Percentiles rank a stretch among this genome's conserved stretches.
Conservation (phyloP, 2,113 vertebrate species). For the Grammomys dolichurus region DNA sequence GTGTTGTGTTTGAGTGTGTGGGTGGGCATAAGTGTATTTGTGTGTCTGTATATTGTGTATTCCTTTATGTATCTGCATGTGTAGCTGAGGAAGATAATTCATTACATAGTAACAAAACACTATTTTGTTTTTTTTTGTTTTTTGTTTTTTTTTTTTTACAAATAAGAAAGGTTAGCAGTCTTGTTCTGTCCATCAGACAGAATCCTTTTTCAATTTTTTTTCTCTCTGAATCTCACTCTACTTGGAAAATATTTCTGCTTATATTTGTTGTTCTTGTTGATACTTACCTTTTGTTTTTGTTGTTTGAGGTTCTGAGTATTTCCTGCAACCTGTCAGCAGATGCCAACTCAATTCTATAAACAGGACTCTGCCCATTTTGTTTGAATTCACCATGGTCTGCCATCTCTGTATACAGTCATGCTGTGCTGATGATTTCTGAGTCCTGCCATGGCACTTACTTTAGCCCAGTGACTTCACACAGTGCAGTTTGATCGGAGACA, state of each 20-base stretch:
- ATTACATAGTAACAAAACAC: neutral
- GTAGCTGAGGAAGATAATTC: neutral
- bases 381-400: neutral
- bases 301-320: neutral
- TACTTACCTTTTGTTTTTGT: neutral
- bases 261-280: neutral
- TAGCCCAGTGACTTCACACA: neutral
- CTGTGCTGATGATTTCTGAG: neutral
- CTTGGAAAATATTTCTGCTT: neutral
- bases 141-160: neutral
- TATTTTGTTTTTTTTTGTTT: neutral
- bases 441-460: fast-evolving
- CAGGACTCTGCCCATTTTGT: neutral
- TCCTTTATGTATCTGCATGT: neutral
- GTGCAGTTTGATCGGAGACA: neutral
- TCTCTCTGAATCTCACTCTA: neutral
- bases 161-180: neutral
- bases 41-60: neutral
- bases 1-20: neutral
- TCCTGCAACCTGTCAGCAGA: neutral
- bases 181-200: too few relatives aligned
- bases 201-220: neutral
- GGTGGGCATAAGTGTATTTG: neutral
- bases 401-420: neutral
- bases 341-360: neutral